These are phyloP conservation scores for Cervus canadensis DNA, from an alignment of 2,113 vertebrate species.

Conservation along the genomic window DNA sequence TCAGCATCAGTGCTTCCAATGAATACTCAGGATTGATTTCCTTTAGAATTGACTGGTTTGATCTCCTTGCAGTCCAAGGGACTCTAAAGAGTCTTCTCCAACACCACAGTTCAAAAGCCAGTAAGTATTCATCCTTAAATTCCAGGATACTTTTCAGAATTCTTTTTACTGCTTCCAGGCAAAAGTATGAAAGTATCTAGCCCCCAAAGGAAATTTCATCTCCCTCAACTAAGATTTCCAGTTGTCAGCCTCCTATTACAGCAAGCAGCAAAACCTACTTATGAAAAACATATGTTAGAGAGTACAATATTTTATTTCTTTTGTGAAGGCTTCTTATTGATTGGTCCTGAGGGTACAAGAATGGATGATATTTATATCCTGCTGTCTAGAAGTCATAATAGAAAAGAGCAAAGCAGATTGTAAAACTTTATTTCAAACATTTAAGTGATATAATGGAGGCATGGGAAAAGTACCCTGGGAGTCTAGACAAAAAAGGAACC, in stretches of 20 bases:
- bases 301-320: neutral
- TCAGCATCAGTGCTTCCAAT: neutral
- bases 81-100: neutral
- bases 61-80: neutral
- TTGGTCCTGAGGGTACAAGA: neutral
- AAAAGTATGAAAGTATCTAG: neutral
- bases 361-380: neutral
- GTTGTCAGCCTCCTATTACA: neutral
- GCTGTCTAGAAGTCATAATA: neutral
- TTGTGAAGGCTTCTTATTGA: neutral
- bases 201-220: neutral
- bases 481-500: neutral
- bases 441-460: neutral
- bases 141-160: neutral
- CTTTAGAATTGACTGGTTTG: neutral
- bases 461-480: neutral
- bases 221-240: neutral
- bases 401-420: neutral
- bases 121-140: neutral
- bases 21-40: neutral
- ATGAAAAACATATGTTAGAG: neutral
- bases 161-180: neutral
- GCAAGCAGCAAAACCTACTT: neutral
- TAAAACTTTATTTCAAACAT: neutral
- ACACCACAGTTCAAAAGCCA: neutral